Base-by-base conservation (phyloP, 2,113 vertebrate genomes). In the Onychostoma macrolepis region DNA sequence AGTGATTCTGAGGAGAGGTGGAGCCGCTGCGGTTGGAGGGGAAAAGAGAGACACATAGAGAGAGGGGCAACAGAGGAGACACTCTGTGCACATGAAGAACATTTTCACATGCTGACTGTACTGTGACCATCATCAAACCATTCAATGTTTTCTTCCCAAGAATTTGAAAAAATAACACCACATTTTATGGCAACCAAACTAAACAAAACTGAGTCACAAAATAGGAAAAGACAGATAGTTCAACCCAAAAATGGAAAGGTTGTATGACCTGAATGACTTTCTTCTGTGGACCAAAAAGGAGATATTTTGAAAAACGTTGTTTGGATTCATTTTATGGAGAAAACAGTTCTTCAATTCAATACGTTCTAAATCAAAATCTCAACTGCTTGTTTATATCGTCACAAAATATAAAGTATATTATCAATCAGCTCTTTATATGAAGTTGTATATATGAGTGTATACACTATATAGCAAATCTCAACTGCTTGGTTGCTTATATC, bases 1-100 rank as follows among this genome's bases (percentile, higher is more conserved):
- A 91, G 89, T 89, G 87, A 78, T 91, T 87, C 86, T 85, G 76
- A 85, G 89, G 63, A 89, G 83, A 89, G 91, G 89, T 80, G 91
- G 90, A 92, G 90, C 79, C 69, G 81, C 84, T 87, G 90, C 89
- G 83, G 84, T 86, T 72, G 71, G 84, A 86, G 43, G 77, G 84
- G 82, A 78, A 77, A 72, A 83, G 33, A 82, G 63, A 87, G 58
- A 85, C 78, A 85, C 38, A 80, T 75, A 63, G 53, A 71, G 17
- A 74, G 24, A 74, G 56, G 28, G 76, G 76, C 48, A 28, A 53
- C 74, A 48, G 28, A 78, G 48, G 26, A 72, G 33, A 72, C 33
- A 36, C 67, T 17, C 67, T 19, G 30, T 71, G 67, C 28, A 26
- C 41, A 77, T 28, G 43, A 77, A 77, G 43, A 78, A 21, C 15